Base-by-base conservation (phyloP, 1,140 invertebrate species). In the Apolygus lucorum region DNA sequence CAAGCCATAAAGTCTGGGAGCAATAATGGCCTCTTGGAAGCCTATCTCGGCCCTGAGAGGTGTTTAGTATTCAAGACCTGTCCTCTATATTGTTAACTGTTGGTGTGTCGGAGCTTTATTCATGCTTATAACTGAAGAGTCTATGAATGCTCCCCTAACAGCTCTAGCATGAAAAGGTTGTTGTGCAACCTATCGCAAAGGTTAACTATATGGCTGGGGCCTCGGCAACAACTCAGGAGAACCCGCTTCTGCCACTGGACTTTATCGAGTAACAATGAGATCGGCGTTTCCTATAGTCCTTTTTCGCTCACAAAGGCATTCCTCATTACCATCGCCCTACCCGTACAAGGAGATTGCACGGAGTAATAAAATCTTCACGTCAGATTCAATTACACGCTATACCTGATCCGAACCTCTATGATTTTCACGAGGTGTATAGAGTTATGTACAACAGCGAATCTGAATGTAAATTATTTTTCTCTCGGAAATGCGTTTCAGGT, bases 41-140 rank as follows among this genome's bases (percentile, higher is more conserved):
- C 54, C 54, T 13, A 59, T 17, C 54, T 24, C 13, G 54, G 8
- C 22, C 22, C 22, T 13, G 22, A 59, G 54, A 59, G 54, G 11
- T 24, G 11, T 59, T 59, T 59, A 59, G 54, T 59, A 59, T 59
- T 59, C 54, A 14, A 21, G 22, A 59, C 54, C 54, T 59, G 54
- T 59, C 54, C 22, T 17, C 34, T 17, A 42, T 42, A 42, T 42
- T 42, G 34, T 42, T 42, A 42, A 42, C 4, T 42, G 34, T 42
- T 42, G 34, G 34, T 42, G 34, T 42, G 34, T 42, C 17, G 34
- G 34, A 8, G 34, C 34, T 42, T 42, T 42, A 42, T 42, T 42
- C 34, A 42, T 42, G 34, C 34, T 42, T 42, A 42, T 42, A 42
- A 42, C n/a, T n/a, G 34, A 42, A 17, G 34, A 17, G 34, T 17